Conservation (phyloP, 2,888 invertebrate genomes). For the Lysandra coridon region DNA sequence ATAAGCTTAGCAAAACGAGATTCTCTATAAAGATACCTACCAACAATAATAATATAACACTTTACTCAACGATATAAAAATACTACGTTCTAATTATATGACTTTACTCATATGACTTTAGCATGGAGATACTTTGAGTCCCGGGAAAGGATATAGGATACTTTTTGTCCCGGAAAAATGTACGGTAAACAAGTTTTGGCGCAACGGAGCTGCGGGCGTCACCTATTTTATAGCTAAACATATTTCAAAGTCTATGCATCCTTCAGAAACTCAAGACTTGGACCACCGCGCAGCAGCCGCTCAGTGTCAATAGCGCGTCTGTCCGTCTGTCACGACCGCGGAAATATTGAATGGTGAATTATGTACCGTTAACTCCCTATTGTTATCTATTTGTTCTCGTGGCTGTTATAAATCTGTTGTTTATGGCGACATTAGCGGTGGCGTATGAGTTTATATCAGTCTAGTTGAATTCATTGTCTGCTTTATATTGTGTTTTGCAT, state of each 20-base stretch:
- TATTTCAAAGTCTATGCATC: neutral
- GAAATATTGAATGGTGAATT: slow-evolving; percentile 39
- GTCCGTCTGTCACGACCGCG: slow-evolving; percentile 42
- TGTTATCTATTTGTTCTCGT: slow-evolving; percentile 36
- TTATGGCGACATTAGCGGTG: slow-evolving; percentile 19
- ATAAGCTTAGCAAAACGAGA: neutral
- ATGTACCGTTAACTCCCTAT: slow-evolving; percentile 39
- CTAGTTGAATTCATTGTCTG: neutral
- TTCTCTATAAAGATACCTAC: no score
- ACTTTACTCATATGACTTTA: no score
- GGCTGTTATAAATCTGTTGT: slow-evolving; percentile 32
- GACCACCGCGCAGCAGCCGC: slow-evolving; percentile 35
- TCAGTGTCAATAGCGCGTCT: slow-evolving; percentile 37
- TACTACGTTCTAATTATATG: no score
- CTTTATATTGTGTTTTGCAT: neutral
- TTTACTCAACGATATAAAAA: no score
- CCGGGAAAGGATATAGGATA: no score
- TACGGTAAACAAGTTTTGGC: no score
- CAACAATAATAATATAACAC: no score
- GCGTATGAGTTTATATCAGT: slow-evolving; percentile 3
- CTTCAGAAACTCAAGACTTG: slow-evolving; percentile 25
- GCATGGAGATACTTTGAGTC: no score
- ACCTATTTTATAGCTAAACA: neutral
- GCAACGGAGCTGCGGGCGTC: no score
- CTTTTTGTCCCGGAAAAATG: no score